These are phyloP conservation scores for Genyomyrus donnyi DNA, from an alignment of 2,113 vertebrate species.

Conservation along the genomic window DNA sequence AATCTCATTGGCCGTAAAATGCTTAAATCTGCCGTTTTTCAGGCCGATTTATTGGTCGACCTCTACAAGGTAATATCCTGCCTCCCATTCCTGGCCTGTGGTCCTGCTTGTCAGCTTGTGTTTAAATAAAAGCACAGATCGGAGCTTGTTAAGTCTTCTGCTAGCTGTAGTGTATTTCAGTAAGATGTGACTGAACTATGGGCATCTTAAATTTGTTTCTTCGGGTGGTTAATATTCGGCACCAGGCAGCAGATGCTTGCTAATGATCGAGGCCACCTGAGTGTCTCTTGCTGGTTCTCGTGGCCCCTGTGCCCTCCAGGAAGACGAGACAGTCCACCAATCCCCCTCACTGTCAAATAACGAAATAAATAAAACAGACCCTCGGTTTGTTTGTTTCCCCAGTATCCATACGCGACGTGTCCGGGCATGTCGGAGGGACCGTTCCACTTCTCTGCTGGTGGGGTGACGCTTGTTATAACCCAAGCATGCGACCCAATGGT, in stretches of 20 bases:
- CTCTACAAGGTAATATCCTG: not conserved
- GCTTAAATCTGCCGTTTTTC: not conserved
- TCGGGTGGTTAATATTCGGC: not conserved
- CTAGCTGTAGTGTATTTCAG: conserved; percentile 14
- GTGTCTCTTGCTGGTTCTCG: not conserved
- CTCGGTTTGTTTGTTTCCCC: conserved; percentile 36
- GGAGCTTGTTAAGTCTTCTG: not conserved
- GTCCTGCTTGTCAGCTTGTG: not conserved
- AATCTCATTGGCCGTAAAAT: not conserved
- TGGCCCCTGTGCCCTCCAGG: not conserved
- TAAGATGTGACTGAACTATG: not conserved
- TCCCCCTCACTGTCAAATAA: not conserved
- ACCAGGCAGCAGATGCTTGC: not conserved
- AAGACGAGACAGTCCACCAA: not conserved
- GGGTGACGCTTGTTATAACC: not conserved
- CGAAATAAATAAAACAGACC: not conserved
- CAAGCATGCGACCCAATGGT: not conserved
- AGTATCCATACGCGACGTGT: conserved; percentile 20
- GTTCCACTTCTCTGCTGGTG: conserved; percentile 19
- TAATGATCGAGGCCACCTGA: not conserved
- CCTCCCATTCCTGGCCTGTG: not conserved
- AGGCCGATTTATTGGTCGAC: not conserved
- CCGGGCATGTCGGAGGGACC: conserved; percentile 33
- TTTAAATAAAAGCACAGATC: not conserved
- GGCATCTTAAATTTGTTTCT: not conserved